Conservation (phyloP, 2,888 invertebrate genomes). For the Syritta pipiens region DNA sequence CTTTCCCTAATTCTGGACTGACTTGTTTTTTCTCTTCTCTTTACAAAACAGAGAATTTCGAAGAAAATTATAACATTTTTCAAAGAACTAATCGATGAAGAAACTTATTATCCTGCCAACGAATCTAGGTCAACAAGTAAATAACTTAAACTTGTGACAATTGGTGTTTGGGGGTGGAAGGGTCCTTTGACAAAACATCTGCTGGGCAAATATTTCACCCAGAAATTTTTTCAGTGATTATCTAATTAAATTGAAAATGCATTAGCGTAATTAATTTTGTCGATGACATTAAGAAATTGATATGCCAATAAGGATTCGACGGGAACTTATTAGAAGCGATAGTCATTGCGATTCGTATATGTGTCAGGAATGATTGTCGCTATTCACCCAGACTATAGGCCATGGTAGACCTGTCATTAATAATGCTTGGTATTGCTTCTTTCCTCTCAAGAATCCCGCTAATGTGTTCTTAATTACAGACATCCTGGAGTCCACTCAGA, state of each 20-base stretch:
- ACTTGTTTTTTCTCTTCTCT: neutral
- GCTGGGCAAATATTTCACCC: too few species aligned
- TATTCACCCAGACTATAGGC: too few species aligned
- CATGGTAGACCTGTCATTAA: neutral
- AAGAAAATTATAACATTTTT: slow-evolving; percentile 6
- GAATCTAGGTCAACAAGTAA: slow-evolving; percentile 23
- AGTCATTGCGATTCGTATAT: too few species aligned
- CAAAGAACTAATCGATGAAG: slow-evolving; percentile 23
- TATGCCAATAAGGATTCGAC: too few species aligned
- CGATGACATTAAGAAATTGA: neutral
- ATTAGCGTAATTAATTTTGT: slow-evolving; percentile 1
- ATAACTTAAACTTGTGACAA: slow-evolving; percentile 1
- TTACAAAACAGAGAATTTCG: slow-evolving; percentile 2
- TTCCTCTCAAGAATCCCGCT: neutral
- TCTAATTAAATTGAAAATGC: slow-evolving; percentile 6
- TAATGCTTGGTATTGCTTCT: neutral
- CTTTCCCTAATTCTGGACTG: neutral
- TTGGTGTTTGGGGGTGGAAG: too few species aligned
- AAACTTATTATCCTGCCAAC: slow-evolving; percentile 17
- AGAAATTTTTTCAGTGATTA: too few species aligned
- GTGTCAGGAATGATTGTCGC: too few species aligned
- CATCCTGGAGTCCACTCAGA: slow-evolving; percentile 4
- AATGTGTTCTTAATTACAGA: slow-evolving; percentile 13
- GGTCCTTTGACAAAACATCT: too few species aligned
- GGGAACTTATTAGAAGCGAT: too few species aligned